Evolutionary conservation across 2,797 vertebrate species (phyloP).

Genomic region (Chromobotia macracanthus): DNA sequence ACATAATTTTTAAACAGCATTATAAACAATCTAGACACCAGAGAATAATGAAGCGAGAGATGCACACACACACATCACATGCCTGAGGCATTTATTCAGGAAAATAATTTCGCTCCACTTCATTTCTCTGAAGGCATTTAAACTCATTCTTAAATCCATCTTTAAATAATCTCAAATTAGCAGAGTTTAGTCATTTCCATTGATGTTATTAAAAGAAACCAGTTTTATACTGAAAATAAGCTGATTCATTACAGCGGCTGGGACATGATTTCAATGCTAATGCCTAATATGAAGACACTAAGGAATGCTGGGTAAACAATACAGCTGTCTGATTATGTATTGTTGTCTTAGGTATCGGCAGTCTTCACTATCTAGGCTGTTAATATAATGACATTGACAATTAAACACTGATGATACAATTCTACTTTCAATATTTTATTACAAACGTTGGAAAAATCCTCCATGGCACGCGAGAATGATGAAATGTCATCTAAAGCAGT

Average conservation of each 20-base stretch:
- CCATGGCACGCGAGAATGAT: not conserved
- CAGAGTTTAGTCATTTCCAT: conserved; percentile 54
- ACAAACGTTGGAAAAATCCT: not conserved
- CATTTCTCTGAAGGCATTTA: conserved; percentile 57
- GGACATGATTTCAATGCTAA: conserved; percentile 57
- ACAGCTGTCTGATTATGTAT: conserved; percentile 31
- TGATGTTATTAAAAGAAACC: conserved; percentile 58
- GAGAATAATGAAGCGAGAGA: not conserved
- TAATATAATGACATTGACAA: conserved; percentile 17
- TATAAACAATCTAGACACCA: not conserved
- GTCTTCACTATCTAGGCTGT: conserved; percentile 24
- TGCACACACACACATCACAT: not conserved
- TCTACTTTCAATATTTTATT: not conserved
- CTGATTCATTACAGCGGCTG: conserved; percentile 54
- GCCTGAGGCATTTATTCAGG: conserved; percentile 46
- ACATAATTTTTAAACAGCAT: not conserved
- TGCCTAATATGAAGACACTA: conserved; percentile 48
- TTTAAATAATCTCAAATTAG: conserved; percentile 59
- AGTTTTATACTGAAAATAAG: conserved; percentile 49
- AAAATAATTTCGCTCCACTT: conserved; percentile 47
- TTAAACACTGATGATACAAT: conserved; percentile 15
- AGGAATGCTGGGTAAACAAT: conserved; percentile 51
- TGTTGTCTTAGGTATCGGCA: no score
- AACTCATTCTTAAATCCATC: conserved; percentile 53
- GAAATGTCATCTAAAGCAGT: not conserved